phyloP scores from a whole-genome alignment of 2,797 vertebrate genomes.

The Pipistrellus nathusii region DNA sequence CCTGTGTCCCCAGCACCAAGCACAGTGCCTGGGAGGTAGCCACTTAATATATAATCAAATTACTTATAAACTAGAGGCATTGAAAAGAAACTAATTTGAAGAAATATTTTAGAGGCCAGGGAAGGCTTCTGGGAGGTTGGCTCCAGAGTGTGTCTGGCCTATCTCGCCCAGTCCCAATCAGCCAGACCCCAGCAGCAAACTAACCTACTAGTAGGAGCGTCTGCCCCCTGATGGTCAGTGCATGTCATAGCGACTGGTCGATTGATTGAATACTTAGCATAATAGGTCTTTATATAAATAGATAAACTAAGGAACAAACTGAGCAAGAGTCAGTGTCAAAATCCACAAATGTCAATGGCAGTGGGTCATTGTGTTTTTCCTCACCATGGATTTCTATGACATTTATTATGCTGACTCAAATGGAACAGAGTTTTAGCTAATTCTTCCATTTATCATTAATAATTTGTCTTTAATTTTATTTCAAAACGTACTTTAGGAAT shows the following conservation, averaged over 20 bases:
- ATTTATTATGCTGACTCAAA: not conserved
- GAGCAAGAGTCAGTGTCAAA: not conserved
- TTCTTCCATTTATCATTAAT: not conserved
- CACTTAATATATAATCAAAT: not conserved
- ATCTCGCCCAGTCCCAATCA: too few relatives aligned
- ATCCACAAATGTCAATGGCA: not conserved
- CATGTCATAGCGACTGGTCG: rapidly evolving
- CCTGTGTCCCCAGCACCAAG: not conserved
- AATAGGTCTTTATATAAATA: too few relatives aligned
- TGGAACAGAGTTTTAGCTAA: not conserved
- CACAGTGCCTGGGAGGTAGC: not conserved
- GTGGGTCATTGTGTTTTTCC: not conserved
- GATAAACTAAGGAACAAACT: not conserved
- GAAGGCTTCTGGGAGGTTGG: too few relatives aligned
- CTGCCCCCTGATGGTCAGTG: too few relatives aligned
- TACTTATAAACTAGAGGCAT: not conserved
- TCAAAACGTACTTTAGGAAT: not conserved
- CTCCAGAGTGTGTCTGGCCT: too few relatives aligned
- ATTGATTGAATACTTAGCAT: too few relatives aligned
- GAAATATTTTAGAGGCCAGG: too few relatives aligned
- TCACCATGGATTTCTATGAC: not conserved
- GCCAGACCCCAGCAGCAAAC: too few relatives aligned
- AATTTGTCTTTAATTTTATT: not conserved
- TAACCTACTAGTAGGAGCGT: too few relatives aligned
- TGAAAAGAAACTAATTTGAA: too few relatives aligned